phyloP scores from a whole-genome alignment of 64 coral and sea anemone species.

The Montipora sp. region DNA sequence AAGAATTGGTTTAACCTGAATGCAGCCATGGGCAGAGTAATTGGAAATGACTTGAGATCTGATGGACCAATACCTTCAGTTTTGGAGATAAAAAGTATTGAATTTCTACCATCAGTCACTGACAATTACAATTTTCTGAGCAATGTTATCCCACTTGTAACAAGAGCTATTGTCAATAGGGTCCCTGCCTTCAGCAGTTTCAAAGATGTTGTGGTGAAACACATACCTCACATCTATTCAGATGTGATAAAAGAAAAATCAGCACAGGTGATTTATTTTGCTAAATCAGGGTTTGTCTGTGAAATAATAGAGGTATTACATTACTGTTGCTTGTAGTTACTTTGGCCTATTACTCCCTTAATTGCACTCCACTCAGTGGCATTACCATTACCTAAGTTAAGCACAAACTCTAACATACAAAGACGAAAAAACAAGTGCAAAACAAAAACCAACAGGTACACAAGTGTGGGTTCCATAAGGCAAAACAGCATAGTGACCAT shows the following conservation, averaged over 20 bases:
- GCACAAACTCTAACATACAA: neutral
- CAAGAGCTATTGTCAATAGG: constrained; percentile 21
- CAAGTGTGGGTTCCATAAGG: neutral
- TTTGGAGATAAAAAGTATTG: constrained; percentile 32
- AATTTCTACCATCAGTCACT: constrained; percentile 26
- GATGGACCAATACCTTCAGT: constrained; percentile 6
- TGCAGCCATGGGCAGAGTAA: neutral
- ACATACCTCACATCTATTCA: constrained; percentile 47
- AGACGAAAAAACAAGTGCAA: neutral
- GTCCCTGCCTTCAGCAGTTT: constrained; percentile 23
- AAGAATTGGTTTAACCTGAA: neutral
- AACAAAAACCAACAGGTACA: neutral
- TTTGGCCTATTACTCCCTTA: neutral
- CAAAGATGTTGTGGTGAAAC: neutral
- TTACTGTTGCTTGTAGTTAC: constrained; percentile 4
- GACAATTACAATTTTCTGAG: constrained; percentile 24
- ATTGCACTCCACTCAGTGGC: neutral
- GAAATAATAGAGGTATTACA: neutral
- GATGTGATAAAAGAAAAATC: constrained; percentile 35
- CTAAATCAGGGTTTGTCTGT: neutral
- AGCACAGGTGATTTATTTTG: constrained; percentile 30
- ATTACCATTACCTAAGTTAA: neutral
- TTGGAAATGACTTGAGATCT: neutral
- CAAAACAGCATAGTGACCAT: too few species aligned
- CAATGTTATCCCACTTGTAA: constrained; percentile 17